These are phyloP conservation scores for Acrocephalus kingi DNA, from an alignment of 2,113 vertebrate genomes.

Conservation along the genomic window DNA sequence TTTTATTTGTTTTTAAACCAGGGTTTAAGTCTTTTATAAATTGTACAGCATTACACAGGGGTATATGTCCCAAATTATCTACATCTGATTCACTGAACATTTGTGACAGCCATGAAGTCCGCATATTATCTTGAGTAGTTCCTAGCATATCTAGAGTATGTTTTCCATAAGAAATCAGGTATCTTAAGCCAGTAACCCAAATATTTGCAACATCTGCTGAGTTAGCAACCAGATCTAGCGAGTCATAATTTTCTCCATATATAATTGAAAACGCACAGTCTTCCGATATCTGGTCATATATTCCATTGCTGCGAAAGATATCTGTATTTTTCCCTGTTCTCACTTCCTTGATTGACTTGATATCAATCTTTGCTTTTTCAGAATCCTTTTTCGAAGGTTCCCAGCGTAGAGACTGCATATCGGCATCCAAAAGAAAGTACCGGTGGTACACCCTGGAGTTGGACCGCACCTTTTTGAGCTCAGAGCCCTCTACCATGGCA, in stretches of 20 bases:
- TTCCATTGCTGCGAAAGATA: conserved; percentile 94
- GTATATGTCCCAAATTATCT: conserved; percentile 80
- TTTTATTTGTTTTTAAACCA: conserved; percentile 93
- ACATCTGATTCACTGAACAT: conserved; percentile 87
- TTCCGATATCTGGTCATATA: conserved; percentile 98
- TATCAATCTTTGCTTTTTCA: conserved; percentile 96
- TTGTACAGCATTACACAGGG: conserved; percentile 88
- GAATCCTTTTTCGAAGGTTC: conserved; percentile 98
- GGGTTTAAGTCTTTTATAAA: conserved; percentile 90
- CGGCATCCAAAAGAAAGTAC: conserved; percentile 92
- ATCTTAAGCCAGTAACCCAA: conserved; percentile 96
- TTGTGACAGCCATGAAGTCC: conserved; percentile 93
- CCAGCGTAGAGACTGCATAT: conserved; percentile 97
- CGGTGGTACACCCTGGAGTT: conserved; percentile 93
- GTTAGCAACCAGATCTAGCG: conserved; percentile 95
- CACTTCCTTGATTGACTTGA: conserved; percentile 96
- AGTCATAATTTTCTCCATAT: conserved; percentile 96
- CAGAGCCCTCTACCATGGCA: conserved; percentile 94
- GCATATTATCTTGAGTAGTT: conserved; percentile 93
- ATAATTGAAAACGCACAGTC: conserved; percentile 96
- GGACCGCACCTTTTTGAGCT: conserved; percentile 93
- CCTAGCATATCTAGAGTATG: conserved; percentile 95
- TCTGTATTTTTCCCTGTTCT: conserved; percentile 97
- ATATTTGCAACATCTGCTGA: conserved; percentile 95
- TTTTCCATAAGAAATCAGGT: conserved; percentile 96